phyloP scores from a whole-genome alignment of 1,140 invertebrate species.

The Caenorhabditis latens region DNA sequence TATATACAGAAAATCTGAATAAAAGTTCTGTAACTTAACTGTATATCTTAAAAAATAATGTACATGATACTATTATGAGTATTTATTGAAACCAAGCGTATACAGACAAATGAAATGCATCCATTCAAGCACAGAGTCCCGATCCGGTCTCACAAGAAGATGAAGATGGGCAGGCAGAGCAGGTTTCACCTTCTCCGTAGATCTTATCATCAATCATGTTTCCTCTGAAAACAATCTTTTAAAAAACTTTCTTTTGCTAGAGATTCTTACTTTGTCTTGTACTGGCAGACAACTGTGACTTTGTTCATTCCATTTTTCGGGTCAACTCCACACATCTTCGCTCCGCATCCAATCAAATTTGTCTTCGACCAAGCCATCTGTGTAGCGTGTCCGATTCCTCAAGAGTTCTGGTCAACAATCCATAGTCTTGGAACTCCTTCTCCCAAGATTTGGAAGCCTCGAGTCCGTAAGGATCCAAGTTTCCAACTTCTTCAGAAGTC shows the following conservation, averaged over 20 bases:
- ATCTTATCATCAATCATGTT: background rate
- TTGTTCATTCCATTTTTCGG: background rate
- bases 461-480: background rate
- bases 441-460: background rate
- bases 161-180: background rate
- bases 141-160: background rate
- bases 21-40: too few species aligned
- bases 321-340: background rate
- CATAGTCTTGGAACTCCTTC: constrained; percentile 1
- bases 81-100: background rate
- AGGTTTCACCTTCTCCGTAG: background rate
- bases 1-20: background rate
- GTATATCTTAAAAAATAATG: too few species aligned
- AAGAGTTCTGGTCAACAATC: background rate
- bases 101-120: background rate
- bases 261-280: background rate
- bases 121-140: background rate
- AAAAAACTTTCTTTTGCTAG: background rate
- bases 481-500: background rate
- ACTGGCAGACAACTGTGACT: background rate
- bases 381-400: background rate
- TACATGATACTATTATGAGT: too few species aligned
- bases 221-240: too few species aligned
- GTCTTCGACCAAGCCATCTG: background rate
- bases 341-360: background rate